These are phyloP conservation scores for Channallabes apus DNA, from an alignment of 2,797 vertebrate species.

Conservation along the genomic window DNA sequence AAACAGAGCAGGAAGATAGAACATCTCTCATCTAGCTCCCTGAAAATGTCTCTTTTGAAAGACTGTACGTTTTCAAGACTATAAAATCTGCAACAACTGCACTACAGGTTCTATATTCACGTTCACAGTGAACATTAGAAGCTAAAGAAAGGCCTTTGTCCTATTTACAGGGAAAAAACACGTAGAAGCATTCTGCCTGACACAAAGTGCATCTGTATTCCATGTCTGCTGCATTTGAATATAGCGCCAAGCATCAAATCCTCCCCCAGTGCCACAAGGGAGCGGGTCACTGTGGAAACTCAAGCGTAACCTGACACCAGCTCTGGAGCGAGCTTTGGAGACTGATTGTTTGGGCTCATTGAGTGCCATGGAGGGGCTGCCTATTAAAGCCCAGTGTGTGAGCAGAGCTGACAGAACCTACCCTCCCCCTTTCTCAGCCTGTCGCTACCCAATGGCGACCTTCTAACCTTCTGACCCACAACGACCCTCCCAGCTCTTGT, in stretches of 20 bases:
- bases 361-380: conserved; percentile 47
- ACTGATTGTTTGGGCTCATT: conserved; percentile 46
- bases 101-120: conserved; percentile 20
- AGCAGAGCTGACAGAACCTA: conserved; percentile 49
- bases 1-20: not conserved
- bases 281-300: conserved; percentile 57
- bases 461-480: conserved; percentile 52
- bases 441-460: conserved; percentile 53
- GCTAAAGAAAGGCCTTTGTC: conserved; percentile 39
- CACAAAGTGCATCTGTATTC: conserved; percentile 45
- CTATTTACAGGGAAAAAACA: conserved; percentile 40
- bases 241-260: conserved; percentile 44
- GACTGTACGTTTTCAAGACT: not conserved
- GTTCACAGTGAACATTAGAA: conserved; percentile 37
- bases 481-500: conserved; percentile 53
- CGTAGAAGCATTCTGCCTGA: conserved; percentile 35
- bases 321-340: conserved; percentile 45
- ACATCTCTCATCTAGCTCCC: not conserved
- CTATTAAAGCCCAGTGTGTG: conserved; percentile 55
- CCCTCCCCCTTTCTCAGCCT: conserved; percentile 47
- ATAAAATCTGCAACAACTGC: conserved; percentile 17
- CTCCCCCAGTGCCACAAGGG: conserved; percentile 35
- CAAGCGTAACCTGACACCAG: conserved; percentile 58
- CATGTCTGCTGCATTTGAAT: conserved; percentile 43
- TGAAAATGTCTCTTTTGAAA: not conserved